Conservation (phyloP, 1,140 invertebrate species). For the Hycleus cichorii region DNA sequence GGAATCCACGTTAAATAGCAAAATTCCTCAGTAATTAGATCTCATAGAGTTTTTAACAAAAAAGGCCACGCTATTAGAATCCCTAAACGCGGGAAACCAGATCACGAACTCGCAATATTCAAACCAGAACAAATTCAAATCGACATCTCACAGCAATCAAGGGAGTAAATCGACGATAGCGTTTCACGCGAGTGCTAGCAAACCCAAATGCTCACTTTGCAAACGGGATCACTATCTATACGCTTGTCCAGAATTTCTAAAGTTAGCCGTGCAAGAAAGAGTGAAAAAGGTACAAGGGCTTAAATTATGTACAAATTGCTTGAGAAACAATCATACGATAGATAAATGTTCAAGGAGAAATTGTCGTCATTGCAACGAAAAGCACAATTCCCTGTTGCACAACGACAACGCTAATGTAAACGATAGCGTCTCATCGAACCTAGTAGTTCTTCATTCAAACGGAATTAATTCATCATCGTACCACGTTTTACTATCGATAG, state of each 20-base stretch:
- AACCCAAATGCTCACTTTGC: neutral
- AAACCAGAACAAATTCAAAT: neutral
- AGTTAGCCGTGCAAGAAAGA: neutral
- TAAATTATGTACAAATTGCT: slow-evolving; percentile 9
- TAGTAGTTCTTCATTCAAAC: neutral
- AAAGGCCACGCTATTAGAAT: neutral
- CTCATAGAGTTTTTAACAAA: neutral
- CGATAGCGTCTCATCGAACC: neutral
- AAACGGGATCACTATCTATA: slow-evolving; percentile 1
- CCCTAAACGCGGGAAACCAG: neutral
- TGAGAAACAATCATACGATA: neutral
- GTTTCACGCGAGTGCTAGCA: neutral
- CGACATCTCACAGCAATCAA: neutral
- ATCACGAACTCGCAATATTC: neutral
- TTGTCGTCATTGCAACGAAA: neutral
- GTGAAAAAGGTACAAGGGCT: neutral
- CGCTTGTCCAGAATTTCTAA: neutral
- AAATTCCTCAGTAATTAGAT: neutral
- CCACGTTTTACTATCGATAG: slow-evolving; percentile 3
- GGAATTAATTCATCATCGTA: neutral
- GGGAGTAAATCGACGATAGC: neutral
- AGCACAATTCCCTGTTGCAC: slow-evolving; percentile 1
- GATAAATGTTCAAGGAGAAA: neutral
- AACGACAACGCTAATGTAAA: neutral
- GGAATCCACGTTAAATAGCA: neutral